A percentile compares a stretch with the other conserved stretches of the same genome.
Conservation (phyloP, 2,113 vertebrate species). For the Tretioscincus oriximinensis region DNA sequence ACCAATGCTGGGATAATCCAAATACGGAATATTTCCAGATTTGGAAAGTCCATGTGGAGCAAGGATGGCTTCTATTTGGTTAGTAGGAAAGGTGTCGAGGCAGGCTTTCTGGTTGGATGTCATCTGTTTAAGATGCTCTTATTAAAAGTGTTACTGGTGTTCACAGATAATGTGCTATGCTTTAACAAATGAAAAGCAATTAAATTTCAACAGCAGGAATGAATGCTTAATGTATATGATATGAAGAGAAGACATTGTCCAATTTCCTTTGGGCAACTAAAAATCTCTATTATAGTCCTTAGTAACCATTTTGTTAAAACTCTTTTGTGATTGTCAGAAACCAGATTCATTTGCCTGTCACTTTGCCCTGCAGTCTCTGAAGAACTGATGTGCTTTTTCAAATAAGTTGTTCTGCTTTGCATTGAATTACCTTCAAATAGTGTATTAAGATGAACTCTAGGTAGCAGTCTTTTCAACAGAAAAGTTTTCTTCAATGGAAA, state of each 20-base stretch:
- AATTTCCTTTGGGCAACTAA: not conserved
- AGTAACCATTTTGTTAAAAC: conserved; percentile 17
- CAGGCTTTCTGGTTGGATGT: not conserved
- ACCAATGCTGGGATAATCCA: no score
- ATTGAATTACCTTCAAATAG: conserved; percentile 11
- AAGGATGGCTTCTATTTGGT: no score
- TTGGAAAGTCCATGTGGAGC: no score
- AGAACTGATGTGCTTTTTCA: conserved; percentile 3
- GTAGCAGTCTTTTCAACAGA: not conserved
- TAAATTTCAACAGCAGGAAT: not conserved
- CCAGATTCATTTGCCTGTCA: not conserved
- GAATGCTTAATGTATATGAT: not conserved
- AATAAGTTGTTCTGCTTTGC: not conserved
- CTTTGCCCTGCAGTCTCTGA: not conserved
- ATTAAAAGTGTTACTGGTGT: not conserved
- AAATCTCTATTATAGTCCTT: not conserved
- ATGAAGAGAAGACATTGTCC: not conserved
- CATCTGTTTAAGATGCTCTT: not conserved
- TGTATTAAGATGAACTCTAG: not conserved
- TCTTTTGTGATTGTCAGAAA: not conserved
- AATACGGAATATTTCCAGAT: no score
- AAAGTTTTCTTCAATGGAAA: conserved; percentile 1
- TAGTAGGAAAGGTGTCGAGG: no score
- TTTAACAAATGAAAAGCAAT: not conserved
- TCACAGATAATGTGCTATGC: not conserved